Evolutionary conservation across 2,797 vertebrate species (phyloP).

Genomic region (Melanotaenia parkinsoni): DNA sequence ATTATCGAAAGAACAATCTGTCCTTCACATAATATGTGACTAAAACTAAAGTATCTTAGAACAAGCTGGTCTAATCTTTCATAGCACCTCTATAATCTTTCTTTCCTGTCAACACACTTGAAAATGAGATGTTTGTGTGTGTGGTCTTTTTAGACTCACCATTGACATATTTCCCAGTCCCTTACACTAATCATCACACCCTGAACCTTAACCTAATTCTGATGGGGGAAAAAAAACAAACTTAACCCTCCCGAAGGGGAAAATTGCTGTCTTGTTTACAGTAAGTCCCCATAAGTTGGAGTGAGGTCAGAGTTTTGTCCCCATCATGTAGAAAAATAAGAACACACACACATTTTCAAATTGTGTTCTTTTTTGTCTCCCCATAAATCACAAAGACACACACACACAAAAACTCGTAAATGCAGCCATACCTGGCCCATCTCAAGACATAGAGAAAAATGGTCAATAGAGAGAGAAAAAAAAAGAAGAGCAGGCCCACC

Average conservation of each 20-base stretch:
- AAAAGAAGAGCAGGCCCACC: slow-evolving; percentile 6
- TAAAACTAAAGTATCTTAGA: slow-evolving; percentile 29
- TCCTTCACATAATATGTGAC: slow-evolving; percentile 9
- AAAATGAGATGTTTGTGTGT: not conserved
- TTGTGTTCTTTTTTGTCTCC: slow-evolving; percentile 8
- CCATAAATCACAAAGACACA: slow-evolving; percentile 30
- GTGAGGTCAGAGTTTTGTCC: no score
- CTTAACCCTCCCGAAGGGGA: no score
- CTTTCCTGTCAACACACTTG: slow-evolving; percentile 13
- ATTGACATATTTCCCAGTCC: no score
- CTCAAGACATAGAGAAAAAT: slow-evolving; percentile 3
- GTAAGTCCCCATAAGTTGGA: no score
- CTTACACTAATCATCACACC: no score
- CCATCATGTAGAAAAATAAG: no score
- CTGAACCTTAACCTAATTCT: no score
- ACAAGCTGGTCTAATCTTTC: slow-evolving; percentile 27
- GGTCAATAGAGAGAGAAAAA: not conserved
- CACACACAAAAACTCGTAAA: not conserved
- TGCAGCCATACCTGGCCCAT: slow-evolving; percentile 17
- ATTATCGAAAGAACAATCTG: slow-evolving; percentile 8
- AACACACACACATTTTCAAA: not conserved
- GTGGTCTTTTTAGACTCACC: no score
- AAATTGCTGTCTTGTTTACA: no score
- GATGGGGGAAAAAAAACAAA: no score
- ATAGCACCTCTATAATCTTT: not conserved